Percentiles rank a stretch among this genome's conserved stretches.
phyloP scores from a whole-genome alignment of 2,113 vertebrate species.

The Thunnus maccoyii region DNA sequence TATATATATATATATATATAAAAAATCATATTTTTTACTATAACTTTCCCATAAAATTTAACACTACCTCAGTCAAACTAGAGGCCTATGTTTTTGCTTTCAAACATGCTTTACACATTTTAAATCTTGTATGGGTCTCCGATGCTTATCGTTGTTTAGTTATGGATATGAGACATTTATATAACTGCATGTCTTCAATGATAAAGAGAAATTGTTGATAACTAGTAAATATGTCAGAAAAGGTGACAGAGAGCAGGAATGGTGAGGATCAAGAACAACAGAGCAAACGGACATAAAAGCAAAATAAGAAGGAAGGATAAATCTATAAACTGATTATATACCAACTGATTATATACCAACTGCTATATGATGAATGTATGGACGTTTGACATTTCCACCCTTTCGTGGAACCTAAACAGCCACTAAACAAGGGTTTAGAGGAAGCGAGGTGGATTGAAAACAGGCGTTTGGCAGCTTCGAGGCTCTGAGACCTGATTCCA shows the following conservation, averaged over 20 bases:
- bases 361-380: background rate
- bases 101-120: background rate
- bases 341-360: constrained; percentile 1
- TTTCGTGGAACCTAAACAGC: constrained; percentile 33
- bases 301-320: constrained; percentile 11
- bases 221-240: background rate
- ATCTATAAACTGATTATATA: background rate
- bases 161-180: constrained; percentile 8
- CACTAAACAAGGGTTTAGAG: constrained; percentile 21
- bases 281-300: background rate
- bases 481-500: constrained; percentile 22
- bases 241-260: constrained; percentile 18
- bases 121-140: background rate
- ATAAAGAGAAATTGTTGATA: background rate
- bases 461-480: constrained; percentile 48
- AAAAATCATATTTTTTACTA: no score
- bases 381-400: constrained; percentile 34
- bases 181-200: constrained; percentile 10
- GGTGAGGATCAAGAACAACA: constrained; percentile 2
- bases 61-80: constrained; percentile 38
- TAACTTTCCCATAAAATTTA: background rate
- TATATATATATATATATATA: no score
- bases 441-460: constrained; percentile 37
- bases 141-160: background rate
- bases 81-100: constrained; percentile 4